Evolutionary conservation across 2,797 vertebrate genomes (phyloP).

Genomic region (Rhynchotus rufescens): DNA sequence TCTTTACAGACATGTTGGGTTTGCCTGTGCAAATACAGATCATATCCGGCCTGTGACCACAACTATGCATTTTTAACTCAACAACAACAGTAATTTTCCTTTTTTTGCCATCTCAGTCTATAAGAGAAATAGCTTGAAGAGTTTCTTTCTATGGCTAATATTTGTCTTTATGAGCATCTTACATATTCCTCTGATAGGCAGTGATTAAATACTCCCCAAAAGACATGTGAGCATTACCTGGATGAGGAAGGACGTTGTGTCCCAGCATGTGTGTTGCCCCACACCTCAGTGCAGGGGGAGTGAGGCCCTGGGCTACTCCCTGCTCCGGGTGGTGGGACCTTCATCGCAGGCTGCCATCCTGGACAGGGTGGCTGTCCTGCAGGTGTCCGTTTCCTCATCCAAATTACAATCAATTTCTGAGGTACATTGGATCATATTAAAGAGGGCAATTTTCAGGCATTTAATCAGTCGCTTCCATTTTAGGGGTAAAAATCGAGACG

Average conservation of each 20-base stretch:
- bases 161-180: background rate
- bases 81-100: background rate
- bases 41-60: background rate
- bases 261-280: accelerated
- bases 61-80: background rate
- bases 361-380: background rate
- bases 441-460: background rate
- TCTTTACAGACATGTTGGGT: background rate
- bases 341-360: background rate
- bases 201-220: background rate
- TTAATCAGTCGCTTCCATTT: background rate
- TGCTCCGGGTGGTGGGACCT: background rate
- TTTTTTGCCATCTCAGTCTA: background rate
- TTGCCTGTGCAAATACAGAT: background rate
- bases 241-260: background rate
- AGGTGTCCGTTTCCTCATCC: background rate
- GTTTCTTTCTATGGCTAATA: background rate
- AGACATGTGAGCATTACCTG: background rate
- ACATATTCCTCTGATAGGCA: background rate
- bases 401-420: background rate
- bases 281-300: background rate
- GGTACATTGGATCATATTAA: background rate
- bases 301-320: accelerated
- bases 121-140: background rate
- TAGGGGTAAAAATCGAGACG: background rate